Evolutionary conservation across 2,797 vertebrate genomes (phyloP).

Genomic region (Peromyscus aztecus): DNA sequence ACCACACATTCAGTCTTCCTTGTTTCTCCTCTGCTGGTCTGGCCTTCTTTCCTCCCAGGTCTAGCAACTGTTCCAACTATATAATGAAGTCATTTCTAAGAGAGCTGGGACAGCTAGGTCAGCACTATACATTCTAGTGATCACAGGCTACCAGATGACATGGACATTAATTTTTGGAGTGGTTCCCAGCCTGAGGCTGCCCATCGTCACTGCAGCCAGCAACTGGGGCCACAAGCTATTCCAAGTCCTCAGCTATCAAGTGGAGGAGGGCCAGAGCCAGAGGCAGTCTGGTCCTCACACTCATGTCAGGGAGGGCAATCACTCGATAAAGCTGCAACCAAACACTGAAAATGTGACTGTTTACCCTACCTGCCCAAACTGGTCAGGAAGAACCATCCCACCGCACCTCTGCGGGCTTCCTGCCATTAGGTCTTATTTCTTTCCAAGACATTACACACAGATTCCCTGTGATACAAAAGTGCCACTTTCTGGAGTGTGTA

Average conservation of each 20-base stretch:
- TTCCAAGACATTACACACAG: not conserved
- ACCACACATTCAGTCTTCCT: slow-evolving; percentile 59
- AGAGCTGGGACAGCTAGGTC: slow-evolving; percentile 56
- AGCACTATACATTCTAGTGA: slow-evolving; percentile 43
- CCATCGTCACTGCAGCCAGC: slow-evolving; percentile 4
- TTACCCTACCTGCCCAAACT: no score
- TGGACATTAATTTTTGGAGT: slow-evolving; percentile 50
- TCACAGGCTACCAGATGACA: slow-evolving; percentile 1
- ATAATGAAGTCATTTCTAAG: slow-evolving; percentile 70
- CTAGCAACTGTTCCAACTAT: slow-evolving; percentile 59
- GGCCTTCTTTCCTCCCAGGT: not conserved
- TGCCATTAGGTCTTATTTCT: not conserved
- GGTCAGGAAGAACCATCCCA: not conserved
- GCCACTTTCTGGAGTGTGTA: slow-evolving; percentile 11
- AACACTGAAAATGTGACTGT: not conserved
- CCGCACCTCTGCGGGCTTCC: accelerated
- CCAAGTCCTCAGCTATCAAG: not conserved
- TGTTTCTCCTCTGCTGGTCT: slow-evolving; percentile 22
- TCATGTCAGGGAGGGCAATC: not conserved
- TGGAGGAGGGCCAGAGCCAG: not conserved
- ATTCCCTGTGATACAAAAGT: not conserved
- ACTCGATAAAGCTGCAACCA: not conserved
- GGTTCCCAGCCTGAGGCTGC: not conserved
- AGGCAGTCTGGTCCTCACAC: not conserved
- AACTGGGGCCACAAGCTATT: not conserved